phyloP scores from a whole-genome alignment of 1,140 invertebrate genomes.

The Maconellicoccus hirsutus region DNA sequence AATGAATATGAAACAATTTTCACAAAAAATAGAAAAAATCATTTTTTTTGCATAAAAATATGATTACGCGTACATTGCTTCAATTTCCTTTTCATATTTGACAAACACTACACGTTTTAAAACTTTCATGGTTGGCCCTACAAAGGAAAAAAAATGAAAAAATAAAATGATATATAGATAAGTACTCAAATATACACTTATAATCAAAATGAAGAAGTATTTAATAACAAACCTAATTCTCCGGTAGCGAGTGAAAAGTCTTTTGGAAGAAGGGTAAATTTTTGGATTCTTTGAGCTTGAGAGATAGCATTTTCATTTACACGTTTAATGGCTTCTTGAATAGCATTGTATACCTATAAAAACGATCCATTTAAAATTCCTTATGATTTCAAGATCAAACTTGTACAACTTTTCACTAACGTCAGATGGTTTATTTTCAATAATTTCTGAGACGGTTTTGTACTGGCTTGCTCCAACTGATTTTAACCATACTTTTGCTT shows the following conservation, averaged over 20 bases:
- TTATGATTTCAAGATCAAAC: too few relatives aligned
- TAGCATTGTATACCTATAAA: conserved; percentile 37
- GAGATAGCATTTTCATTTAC: conserved; percentile 70
- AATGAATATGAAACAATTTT: too few relatives aligned
- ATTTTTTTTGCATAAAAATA: too few relatives aligned
- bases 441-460: conserved; percentile 15
- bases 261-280: conserved; percentile 69
- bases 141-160: not conserved
- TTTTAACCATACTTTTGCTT: conserved; percentile 56
- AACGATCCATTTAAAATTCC: too few relatives aligned
- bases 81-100: conserved; percentile 15
- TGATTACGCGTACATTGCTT: not conserved
- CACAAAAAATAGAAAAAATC: too few relatives aligned
- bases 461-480: conserved; percentile 30
- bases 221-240: conserved; percentile 57
- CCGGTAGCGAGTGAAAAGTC: conserved; percentile 80
- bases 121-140: conserved; percentile 7
- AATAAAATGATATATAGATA: not conserved
- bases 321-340: conserved; percentile 63
- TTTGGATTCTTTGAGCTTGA: conserved; percentile 80
- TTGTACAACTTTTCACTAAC: conserved; percentile 43
- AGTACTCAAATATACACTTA: not conserved
- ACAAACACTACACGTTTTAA: not conserved
- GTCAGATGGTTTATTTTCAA: conserved; percentile 33
- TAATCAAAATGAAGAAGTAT: not conserved